These are phyloP conservation scores for Ophioninae sp. DNA, from an alignment of 2,888 invertebrate genomes.

Conservation along the genomic window DNA sequence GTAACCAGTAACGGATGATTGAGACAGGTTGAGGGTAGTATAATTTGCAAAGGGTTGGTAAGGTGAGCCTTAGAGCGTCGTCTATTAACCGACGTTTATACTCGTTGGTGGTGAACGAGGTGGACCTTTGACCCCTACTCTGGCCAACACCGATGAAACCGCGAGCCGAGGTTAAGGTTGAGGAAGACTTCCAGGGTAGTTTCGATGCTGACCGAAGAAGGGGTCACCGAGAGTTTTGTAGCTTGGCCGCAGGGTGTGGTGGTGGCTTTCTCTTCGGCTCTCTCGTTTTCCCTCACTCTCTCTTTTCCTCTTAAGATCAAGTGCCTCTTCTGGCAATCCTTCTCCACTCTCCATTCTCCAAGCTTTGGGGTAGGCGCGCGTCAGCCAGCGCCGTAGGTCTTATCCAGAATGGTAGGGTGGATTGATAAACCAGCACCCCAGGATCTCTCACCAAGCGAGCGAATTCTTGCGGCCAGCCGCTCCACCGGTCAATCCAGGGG, in stretches of 20 bases:
- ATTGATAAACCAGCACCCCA: slow-evolving; percentile 77
- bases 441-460: slow-evolving; percentile 69
- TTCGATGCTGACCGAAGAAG: slow-evolving; percentile 48
- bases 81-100: slow-evolving; percentile 78
- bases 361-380: slow-evolving; percentile 60
- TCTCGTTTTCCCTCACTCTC: slow-evolving; percentile 22
- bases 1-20: not conserved
- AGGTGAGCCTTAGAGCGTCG: slow-evolving; percentile 57
- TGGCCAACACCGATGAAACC: slow-evolving; percentile 74
- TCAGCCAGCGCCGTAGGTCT: slow-evolving; percentile 69
- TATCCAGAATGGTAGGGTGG: slow-evolving; percentile 71
- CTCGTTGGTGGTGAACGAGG: slow-evolving; percentile 71
- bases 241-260: slow-evolving; percentile 74
- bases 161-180: slow-evolving; percentile 68
- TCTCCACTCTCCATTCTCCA: slow-evolving; percentile 52
- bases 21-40: slow-evolving; percentile 12
- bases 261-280: slow-evolving; percentile 66
- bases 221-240: slow-evolving; percentile 75
- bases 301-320: slow-evolving; percentile 77
- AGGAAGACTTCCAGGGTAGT: slow-evolving; percentile 43
- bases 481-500: slow-evolving; percentile 57
- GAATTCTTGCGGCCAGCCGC: slow-evolving; percentile 78
- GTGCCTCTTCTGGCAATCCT: slow-evolving; percentile 73
- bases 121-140: slow-evolving; percentile 72
- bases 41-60: slow-evolving; percentile 15